Evolutionary conservation across 2,888 invertebrate genomes (phyloP).

Genomic region (Ornithoptera alexandrae): DNA sequence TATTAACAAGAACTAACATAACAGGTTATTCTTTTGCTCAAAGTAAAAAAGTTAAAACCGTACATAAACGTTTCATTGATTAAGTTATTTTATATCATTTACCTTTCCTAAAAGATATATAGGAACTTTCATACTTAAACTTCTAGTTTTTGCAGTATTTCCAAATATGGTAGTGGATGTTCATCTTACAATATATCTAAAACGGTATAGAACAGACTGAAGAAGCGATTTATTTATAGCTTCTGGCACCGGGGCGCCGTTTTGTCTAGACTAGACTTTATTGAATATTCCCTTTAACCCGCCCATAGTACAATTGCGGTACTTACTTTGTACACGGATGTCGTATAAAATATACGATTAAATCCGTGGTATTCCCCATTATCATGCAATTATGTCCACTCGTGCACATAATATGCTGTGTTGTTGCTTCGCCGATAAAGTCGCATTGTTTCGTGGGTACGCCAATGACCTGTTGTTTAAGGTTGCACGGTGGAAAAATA

Average conservation of each 20-base stretch:
- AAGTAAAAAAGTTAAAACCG: too few species aligned
- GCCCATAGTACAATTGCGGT: conserved; percentile 32
- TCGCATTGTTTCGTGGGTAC: conserved; percentile 16
- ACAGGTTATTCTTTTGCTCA: too few species aligned
- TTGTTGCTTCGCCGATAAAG: conserved; percentile 10
- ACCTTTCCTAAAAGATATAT: too few species aligned
- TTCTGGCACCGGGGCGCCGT: conserved; percentile 53
- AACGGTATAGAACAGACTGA: conserved; percentile 47
- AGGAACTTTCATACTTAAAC: background rate
- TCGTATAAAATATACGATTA: conserved; percentile 21
- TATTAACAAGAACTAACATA: too few species aligned
- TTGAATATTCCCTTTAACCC: conserved; percentile 47
- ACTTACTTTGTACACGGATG: conserved; percentile 23
- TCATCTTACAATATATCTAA: conserved; percentile 39
- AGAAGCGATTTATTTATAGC: conserved; percentile 51
- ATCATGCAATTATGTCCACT: conserved; percentile 28
- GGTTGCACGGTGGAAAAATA: background rate
- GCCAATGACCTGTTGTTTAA: conserved; percentile 1
- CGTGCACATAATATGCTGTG: conserved; percentile 21
- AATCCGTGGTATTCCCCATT: conserved; percentile 20
- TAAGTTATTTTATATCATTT: too few species aligned
- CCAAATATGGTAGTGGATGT: conserved; percentile 46
- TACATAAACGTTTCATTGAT: too few species aligned
- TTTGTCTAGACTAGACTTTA: conserved; percentile 60
- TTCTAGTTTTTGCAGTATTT: conserved; percentile 39